Evolutionary conservation across 2,888 invertebrate genomes (phyloP).

Genomic region (Ceratothoa steindachneri): DNA sequence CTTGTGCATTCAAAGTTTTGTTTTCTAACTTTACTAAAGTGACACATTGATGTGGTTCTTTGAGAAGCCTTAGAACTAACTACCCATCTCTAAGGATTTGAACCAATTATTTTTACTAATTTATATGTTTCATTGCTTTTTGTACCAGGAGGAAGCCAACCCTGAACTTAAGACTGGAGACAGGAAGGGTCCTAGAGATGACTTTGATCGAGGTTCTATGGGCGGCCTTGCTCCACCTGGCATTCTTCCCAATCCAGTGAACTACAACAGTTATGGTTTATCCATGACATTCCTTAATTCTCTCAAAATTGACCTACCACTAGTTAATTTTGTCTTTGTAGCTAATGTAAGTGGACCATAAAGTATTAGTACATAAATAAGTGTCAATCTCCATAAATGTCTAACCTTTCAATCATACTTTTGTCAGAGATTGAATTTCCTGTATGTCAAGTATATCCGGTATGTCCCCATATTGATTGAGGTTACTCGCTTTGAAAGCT

Average conservation of each 20-base stretch:
- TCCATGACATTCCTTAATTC: slow-evolving; percentile 90
- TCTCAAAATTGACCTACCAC: slow-evolving; percentile 85
- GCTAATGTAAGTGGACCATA: slow-evolving; percentile 75
- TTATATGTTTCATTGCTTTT: no score
- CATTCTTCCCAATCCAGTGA: slow-evolving; percentile 50
- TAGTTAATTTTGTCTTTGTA: slow-evolving; percentile 91
- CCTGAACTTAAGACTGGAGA: neutral
- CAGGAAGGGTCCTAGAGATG: neutral
- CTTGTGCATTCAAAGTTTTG: no score
- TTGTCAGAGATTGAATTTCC: no score
- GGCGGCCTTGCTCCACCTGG: neutral
- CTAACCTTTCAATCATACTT: no score
- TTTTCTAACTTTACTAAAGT: no score
- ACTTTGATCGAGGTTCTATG: neutral
- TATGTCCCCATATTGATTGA: no score
- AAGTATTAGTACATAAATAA: neutral
- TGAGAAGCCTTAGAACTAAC: no score
- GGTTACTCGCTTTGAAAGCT: no score
- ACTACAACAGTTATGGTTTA: slow-evolving; percentile 84
- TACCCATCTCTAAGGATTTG: no score
- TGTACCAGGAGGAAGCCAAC: neutral
- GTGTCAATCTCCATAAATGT: neutral
- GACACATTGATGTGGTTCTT: no score
- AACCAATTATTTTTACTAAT: no score
- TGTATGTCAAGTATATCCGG: no score